These are phyloP conservation scores for Papilio machaon DNA, from an alignment of 1,140 invertebrate species.

Conservation along the genomic window DNA sequence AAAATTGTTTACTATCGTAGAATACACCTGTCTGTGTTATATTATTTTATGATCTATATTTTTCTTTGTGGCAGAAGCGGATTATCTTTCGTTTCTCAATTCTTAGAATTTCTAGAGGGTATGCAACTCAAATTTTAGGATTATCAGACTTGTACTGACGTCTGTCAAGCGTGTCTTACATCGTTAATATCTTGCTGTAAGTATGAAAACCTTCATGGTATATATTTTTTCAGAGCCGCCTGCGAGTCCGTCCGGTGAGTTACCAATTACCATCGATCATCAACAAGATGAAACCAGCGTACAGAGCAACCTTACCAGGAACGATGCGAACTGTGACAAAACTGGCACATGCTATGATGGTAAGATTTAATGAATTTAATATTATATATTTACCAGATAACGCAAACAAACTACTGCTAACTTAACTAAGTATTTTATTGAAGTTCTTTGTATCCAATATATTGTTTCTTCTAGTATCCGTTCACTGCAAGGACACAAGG, in stretches of 20 bases:
- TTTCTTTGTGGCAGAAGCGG: not conserved
- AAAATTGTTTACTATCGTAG: not conserved
- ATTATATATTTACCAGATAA: not conserved
- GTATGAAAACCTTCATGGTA: not conserved
- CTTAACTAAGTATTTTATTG: not conserved
- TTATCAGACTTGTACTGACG: not conserved
- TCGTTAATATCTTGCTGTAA: not conserved
- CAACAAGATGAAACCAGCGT: slow-evolving; percentile 85
- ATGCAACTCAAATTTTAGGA: no score
- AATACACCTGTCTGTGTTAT: slow-evolving; percentile 24
- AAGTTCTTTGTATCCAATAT: not conserved
- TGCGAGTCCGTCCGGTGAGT: slow-evolving; percentile 76
- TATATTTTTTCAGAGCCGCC: slow-evolving; percentile 67
- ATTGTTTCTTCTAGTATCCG: slow-evolving; percentile 87
- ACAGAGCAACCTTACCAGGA: slow-evolving; percentile 86
- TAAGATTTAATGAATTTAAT: slow-evolving; percentile 66
- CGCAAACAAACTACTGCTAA: no score
- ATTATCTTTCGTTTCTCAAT: no score
- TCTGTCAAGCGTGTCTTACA: not conserved
- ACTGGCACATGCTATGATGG: slow-evolving; percentile 97
- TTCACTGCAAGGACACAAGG: slow-evolving; percentile 96
- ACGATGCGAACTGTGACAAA: slow-evolving; percentile 94
- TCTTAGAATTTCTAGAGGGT: not conserved
- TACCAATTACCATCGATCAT: slow-evolving; percentile 88
- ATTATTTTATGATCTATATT: slow-evolving; percentile 27